phyloP scores from a whole-genome alignment of 2,797 vertebrate species.

The Echeneis naucrates region DNA sequence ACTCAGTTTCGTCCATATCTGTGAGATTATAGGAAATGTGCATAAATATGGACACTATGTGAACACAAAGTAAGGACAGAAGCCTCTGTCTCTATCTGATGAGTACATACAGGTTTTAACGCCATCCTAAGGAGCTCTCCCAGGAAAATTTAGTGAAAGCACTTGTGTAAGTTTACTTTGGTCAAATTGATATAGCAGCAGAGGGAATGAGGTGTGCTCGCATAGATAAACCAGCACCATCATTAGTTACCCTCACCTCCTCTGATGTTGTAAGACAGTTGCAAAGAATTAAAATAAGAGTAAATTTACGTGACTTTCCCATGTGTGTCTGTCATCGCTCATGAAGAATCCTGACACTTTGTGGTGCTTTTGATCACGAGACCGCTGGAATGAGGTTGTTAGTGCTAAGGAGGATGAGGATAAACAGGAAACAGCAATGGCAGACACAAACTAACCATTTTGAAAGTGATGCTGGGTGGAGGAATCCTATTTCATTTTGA shows the following conservation, averaged over 20 bases:
- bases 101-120: neutral
- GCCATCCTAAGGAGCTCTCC: neutral
- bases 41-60: too few relatives aligned
- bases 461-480: constrained; percentile 25
- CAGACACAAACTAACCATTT: constrained; percentile 32
- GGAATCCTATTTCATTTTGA: constrained; percentile 26
- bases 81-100: too few relatives aligned
- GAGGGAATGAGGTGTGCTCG: neutral
- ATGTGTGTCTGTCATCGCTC: neutral
- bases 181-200: neutral
- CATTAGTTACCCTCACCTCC: neutral
- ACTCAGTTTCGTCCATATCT: too few relatives aligned
- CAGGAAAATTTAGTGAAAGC: neutral
- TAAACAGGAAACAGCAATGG: constrained; percentile 51
- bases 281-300: neutral
- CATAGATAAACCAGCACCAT: neutral
- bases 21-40: too few relatives aligned
- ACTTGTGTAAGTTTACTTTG: neutral
- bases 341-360: neutral
- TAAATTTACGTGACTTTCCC: neutral
- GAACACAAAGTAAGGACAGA: too few relatives aligned
- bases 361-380: neutral
- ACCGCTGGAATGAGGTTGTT: constrained; percentile 40
- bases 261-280: too few relatives aligned
- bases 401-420: constrained; percentile 14